Conservation (phyloP, 2,113 vertebrate genomes). For the Merops nubicus region DNA sequence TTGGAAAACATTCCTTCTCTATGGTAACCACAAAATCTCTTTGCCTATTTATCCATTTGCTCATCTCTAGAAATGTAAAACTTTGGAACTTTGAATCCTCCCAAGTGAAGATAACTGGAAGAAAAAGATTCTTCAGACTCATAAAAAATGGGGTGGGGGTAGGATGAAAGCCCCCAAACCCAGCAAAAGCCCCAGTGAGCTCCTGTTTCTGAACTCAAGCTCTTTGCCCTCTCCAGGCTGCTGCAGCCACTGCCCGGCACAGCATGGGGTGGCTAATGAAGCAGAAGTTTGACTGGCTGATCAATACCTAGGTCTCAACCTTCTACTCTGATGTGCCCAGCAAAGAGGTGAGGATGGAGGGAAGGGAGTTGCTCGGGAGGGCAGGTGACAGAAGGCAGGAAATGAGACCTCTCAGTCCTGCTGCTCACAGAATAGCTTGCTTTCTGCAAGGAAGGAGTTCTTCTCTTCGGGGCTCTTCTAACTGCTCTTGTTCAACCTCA, state of each 20-base stretch:
- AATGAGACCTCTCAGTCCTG: background rate
- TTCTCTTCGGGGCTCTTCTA: background rate
- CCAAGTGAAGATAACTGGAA: background rate
- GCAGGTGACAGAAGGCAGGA: background rate
- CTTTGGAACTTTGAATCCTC: background rate
- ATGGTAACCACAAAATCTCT: background rate
- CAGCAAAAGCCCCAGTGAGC: background rate
- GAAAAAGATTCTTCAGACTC: background rate
- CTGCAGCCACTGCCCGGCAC: no score
- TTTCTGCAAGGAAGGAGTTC: background rate
- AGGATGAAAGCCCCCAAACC: background rate
- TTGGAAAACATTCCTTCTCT: background rate
- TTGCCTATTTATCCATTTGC: background rate
- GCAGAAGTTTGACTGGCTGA: rapidly evolving
- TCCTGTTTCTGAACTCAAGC: background rate
- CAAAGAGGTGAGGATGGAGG: background rate
- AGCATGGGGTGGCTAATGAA: rapidly evolving
- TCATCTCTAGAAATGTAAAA: background rate
- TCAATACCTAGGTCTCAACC: background rate
- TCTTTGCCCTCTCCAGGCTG: background rate
- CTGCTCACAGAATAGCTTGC: background rate
- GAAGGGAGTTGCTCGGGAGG: background rate
- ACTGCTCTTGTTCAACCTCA: background rate
- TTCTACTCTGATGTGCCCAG: background rate
- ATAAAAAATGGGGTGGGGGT: rapidly evolving